Evolutionary conservation across 2,113 vertebrate genomes (phyloP).

Genomic region (Percopsis transmontana): DNA sequence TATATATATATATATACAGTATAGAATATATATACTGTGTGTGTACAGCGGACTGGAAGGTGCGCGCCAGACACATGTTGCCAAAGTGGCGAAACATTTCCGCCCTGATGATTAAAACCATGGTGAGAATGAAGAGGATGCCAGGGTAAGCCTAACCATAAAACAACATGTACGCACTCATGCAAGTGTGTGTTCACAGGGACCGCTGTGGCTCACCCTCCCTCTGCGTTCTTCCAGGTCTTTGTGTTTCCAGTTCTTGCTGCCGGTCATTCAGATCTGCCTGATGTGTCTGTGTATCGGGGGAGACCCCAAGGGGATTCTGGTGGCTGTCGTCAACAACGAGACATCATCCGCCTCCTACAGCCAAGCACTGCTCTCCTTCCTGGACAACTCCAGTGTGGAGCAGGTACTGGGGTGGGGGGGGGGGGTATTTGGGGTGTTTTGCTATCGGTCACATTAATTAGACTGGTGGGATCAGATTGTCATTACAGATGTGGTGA

Average conservation of each 20-base stretch:
- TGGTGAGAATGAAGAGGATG: constrained; percentile 80
- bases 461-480: too few species aligned
- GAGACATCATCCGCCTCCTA: constrained; percentile 67
- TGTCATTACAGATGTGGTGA: too few species aligned
- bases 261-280: constrained; percentile 81
- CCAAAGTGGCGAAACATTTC: constrained; percentile 79
- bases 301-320: constrained; percentile 72
- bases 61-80: constrained; percentile 65
- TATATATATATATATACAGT: too few species aligned
- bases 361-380: constrained; percentile 72
- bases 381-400: constrained; percentile 78
- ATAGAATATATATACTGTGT: too few species aligned
- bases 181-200: too few species aligned
- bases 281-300: constrained; percentile 81
- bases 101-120: constrained; percentile 77
- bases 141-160: constrained; percentile 63
- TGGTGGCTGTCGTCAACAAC: constrained; percentile 81
- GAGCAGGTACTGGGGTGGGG: too few species aligned
- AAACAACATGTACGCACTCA: too few species aligned
- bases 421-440: neutral
- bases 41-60: constrained; percentile 75
- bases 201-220: too few species aligned
- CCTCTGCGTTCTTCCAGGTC: constrained; percentile 60
- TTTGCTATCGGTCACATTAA: too few species aligned
- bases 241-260: constrained; percentile 81